Evolutionary conservation across 2,888 invertebrate genomes (phyloP).

Genomic region (Iphiclides podalirius): DNA sequence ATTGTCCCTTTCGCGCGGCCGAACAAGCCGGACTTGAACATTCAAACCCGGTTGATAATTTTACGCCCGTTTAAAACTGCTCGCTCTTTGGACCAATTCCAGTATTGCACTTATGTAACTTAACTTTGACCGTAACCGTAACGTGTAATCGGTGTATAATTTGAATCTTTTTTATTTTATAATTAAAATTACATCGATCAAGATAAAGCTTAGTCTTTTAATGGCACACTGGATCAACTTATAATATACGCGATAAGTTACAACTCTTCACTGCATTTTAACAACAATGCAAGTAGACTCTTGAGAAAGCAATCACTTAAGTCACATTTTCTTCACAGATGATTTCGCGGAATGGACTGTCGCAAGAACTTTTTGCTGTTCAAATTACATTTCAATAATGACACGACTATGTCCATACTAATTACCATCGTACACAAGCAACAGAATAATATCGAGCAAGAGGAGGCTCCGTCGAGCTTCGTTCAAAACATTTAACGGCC

Average conservation of each 20-base stretch:
- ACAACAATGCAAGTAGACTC: conserved; percentile 15
- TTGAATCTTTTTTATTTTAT: conserved; percentile 47
- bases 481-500: conserved; percentile 67
- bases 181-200: conserved; percentile 57
- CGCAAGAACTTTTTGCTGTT: conserved; percentile 6
- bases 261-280: conserved; percentile 15
- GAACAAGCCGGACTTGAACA: conserved; percentile 72
- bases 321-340: conserved; percentile 54
- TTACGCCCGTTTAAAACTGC: conserved; percentile 38
- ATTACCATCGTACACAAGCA: conserved; percentile 73
- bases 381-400: conserved; percentile 20
- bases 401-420: conserved; percentile 33
- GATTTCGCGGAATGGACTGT: conserved; percentile 28
- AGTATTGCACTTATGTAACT: conserved; percentile 57
- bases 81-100: conserved; percentile 62
- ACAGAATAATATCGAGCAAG: conserved; percentile 65
- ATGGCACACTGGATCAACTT: conserved; percentile 56
- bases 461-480: conserved; percentile 60
- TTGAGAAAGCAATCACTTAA: conserved; percentile 37
- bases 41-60: conserved; percentile 44
- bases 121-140: conserved; percentile 41
- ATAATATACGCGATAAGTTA: conserved; percentile 6
- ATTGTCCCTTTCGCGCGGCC: conserved; percentile 66
- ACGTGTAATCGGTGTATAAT: conserved; percentile 37
- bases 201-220: conserved; percentile 55